A percentile compares a stretch with the other conserved stretches of the same genome.
Conservation (phyloP, 1,140 invertebrate genomes). For the Halictus rubicundus region DNA sequence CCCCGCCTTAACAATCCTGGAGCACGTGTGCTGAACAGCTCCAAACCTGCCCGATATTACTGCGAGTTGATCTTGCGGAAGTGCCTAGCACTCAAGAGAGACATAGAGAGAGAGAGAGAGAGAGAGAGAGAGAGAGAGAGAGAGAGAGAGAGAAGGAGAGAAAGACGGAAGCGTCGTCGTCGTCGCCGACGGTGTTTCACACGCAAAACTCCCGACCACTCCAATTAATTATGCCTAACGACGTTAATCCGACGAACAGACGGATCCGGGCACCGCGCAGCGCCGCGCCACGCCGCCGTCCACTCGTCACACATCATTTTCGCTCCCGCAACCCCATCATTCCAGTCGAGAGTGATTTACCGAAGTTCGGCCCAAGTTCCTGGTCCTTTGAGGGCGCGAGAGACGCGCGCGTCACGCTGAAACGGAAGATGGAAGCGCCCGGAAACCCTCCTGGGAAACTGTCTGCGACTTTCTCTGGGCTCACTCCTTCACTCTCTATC, state of each 20-base stretch:
- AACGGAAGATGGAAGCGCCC: slow-evolving; percentile 27
- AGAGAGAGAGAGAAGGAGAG: too few relatives aligned
- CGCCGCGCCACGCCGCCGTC: neutral
- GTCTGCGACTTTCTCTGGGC: slow-evolving; percentile 14
- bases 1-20: slow-evolving; percentile 53
- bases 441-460: slow-evolving; percentile 52
- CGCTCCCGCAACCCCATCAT: neutral
- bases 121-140: neutral
- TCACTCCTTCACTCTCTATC: neutral
- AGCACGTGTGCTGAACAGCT: slow-evolving; percentile 37
- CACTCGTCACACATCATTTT: neutral
- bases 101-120: neutral
- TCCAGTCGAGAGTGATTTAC: slow-evolving; percentile 14
- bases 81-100: neutral
- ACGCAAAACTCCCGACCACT: neutral
- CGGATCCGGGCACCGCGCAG: neutral
- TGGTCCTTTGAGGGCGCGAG: slow-evolving; percentile 31
- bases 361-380: neutral
- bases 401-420: slow-evolving; percentile 13
- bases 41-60: slow-evolving; percentile 11
- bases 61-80: slow-evolving; percentile 3
- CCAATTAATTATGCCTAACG: neutral
- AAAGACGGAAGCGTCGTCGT: too few relatives aligned
- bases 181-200: neutral
- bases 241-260: neutral